Base-by-base conservation (phyloP, 2,797 vertebrate species). In the Cossypha polioptera region DNA sequence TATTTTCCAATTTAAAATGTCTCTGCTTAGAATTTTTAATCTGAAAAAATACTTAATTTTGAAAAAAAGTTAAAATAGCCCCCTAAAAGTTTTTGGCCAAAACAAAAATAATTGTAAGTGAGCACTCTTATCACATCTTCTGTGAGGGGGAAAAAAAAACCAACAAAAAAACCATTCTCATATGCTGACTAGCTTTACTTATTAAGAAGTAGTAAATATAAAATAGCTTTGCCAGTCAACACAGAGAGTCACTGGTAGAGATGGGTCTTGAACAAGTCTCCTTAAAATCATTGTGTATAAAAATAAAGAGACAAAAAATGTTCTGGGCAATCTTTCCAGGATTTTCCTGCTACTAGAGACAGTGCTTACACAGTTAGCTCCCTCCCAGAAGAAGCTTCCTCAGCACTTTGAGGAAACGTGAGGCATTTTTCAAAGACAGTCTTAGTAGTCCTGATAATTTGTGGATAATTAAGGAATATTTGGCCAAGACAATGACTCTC, bases 81-180 rank as follows among this genome's bases (percentile, higher is more conserved):
- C 6, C 31, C 11, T 40, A 43, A 67, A 78, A 53, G 6, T 33
- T 81, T 36, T 36, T 68, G 17, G 16, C 33, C 4, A 40, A 82
- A 81, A 28, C 15, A 71, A 63, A 79, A 78, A 57, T 28, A 75
- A 63, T 29, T 4, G 5, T 16, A 11, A 29, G 5, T 28, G 22
- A 47, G 42, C 5, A 24, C 4, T 51, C 19, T 13, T 69, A 28
- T 36, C 25, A 45, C 16, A 54, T 36, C 40, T 85, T 67, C 19
- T 12, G 4, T 17, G 11, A 67, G 7, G 20, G 8, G 1, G 5
- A 36, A 8, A n/a, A 74, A 54, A 5, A 16, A 36, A 2, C 3
- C 26, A 35, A 3, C 4, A 45, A 73, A 38, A 16, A 25, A 14
- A 9, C 16, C 31, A 3, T 3, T 9, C 6, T 72, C 26, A 38